Percentiles rank a stretch among this genome's conserved stretches.
Conservation (phyloP, 2,888 invertebrate genomes). For the Micropterix aruncella region DNA sequence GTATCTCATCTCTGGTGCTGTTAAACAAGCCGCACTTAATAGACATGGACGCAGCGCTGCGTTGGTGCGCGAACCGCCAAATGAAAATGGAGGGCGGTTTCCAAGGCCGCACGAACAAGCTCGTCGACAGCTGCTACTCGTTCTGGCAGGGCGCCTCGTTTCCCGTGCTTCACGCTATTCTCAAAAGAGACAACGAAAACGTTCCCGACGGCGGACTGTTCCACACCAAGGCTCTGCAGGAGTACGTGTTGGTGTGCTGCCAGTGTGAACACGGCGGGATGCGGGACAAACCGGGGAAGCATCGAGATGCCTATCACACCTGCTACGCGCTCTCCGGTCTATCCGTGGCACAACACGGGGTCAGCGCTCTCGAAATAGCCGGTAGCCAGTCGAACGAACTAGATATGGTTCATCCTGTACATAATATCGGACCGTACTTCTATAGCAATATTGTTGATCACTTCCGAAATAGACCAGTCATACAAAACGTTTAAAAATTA, state of each 20-base stretch:
- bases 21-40: constrained; percentile 62
- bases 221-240: constrained; percentile 79
- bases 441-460: constrained; percentile 36
- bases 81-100: constrained; percentile 95
- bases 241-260: constrained; percentile 88
- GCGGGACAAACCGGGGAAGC: constrained; percentile 94
- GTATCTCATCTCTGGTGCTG: constrained; percentile 76
- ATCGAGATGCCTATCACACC: constrained; percentile 89
- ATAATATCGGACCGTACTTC: constrained; percentile 61
- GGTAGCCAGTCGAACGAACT: constrained; percentile 57
- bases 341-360: constrained; percentile 76
- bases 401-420: constrained; percentile 65
- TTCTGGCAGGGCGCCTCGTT: constrained; percentile 97
- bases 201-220: constrained; percentile 53
- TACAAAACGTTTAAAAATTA: too few relatives aligned
- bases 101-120: constrained; percentile 93
- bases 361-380: constrained; percentile 27
- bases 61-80: constrained; percentile 85
- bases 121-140: constrained; percentile 97
- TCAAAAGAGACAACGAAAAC: constrained; percentile 39
- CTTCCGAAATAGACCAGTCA: constrained; percentile 17
- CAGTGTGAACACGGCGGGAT: constrained; percentile 81
- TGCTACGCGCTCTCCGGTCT: constrained; percentile 93
- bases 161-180: constrained; percentile 68
- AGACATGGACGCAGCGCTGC: constrained; percentile 59